A percentile compares a stretch with the other conserved stretches of the same genome.
These are phyloP conservation scores for Lagorchestes hirsutus DNA, from an alignment of 2,797 vertebrate genomes.

Conservation along the genomic window DNA sequence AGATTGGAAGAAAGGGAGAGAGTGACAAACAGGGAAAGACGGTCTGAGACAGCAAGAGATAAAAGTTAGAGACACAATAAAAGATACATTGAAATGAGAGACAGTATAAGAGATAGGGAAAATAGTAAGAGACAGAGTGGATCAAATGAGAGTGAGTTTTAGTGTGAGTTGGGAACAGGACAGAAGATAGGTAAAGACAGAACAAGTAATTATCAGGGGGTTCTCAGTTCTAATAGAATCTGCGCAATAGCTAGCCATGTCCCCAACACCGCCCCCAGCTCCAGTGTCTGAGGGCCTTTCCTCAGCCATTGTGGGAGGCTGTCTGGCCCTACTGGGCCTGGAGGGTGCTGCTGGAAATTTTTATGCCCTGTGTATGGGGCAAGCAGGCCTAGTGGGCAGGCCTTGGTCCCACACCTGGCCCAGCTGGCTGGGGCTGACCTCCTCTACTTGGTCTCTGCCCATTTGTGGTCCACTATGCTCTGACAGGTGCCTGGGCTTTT, in stretches of 20 bases:
- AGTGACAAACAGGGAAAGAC: not conserved
- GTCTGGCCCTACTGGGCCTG: conserved; percentile 88
- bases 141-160: not conserved
- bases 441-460: conserved; percentile 92
- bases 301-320: conserved; percentile 81
- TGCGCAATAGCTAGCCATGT: not conserved
- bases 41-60: no score
- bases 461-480: conserved; percentile 91
- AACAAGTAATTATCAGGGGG: not conserved
- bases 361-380: conserved; percentile 89
- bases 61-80: not conserved
- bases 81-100: not conserved
- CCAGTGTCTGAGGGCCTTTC: not conserved
- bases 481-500: conserved; percentile 91
- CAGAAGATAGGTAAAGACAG: not conserved
- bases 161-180: not conserved
- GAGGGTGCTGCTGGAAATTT: conserved; percentile 90
- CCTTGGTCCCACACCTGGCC: conserved; percentile 91
- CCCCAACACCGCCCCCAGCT: not conserved
- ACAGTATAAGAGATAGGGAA: not conserved
- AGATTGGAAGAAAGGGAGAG: no score
- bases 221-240: not conserved
- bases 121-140: not conserved
- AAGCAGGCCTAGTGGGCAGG: conserved; percentile 87
- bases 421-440: conserved; percentile 92